Evolutionary conservation across 2,888 invertebrate species (phyloP).

Genomic region (Crocallis elinguaria): DNA sequence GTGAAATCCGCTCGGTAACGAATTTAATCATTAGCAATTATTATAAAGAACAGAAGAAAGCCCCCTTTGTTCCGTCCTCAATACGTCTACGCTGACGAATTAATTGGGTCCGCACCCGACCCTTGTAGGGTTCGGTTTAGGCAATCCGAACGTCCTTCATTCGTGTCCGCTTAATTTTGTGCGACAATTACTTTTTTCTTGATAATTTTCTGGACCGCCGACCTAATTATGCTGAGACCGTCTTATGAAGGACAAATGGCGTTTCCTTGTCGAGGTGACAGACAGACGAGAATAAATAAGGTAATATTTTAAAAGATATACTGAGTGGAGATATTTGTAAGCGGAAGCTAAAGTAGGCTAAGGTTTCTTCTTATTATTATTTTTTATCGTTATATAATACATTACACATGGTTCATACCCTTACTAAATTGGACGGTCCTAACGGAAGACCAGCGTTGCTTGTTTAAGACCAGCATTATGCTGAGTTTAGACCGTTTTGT

Average conservation of each 20-base stretch:
- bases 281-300: conserved; percentile 14
- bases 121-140: conserved; percentile 66
- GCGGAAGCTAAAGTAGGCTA: too few relatives aligned
- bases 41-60: not conserved
- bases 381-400: too few relatives aligned
- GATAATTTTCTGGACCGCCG: conserved; percentile 33
- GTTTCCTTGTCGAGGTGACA: conserved; percentile 26
- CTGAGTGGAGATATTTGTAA: too few relatives aligned
- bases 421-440: too few relatives aligned
- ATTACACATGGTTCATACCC: too few relatives aligned
- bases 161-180: conserved; percentile 53
- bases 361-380: not conserved
- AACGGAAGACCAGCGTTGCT: too few relatives aligned
- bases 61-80: conserved; percentile 9
- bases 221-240: conserved; percentile 33
- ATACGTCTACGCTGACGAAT: conserved; percentile 35
- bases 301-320: conserved; percentile 9
- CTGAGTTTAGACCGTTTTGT: too few relatives aligned
- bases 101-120: conserved; percentile 43
- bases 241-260: conserved; percentile 28
- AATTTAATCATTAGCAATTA: not conserved
- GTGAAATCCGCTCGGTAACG: too few relatives aligned
- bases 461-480: too few relatives aligned
- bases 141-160: conserved; percentile 53
- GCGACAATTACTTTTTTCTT: conserved; percentile 41